phyloP scores from a whole-genome alignment of 2,113 vertebrate species.

The Thunnus maccoyii region DNA sequence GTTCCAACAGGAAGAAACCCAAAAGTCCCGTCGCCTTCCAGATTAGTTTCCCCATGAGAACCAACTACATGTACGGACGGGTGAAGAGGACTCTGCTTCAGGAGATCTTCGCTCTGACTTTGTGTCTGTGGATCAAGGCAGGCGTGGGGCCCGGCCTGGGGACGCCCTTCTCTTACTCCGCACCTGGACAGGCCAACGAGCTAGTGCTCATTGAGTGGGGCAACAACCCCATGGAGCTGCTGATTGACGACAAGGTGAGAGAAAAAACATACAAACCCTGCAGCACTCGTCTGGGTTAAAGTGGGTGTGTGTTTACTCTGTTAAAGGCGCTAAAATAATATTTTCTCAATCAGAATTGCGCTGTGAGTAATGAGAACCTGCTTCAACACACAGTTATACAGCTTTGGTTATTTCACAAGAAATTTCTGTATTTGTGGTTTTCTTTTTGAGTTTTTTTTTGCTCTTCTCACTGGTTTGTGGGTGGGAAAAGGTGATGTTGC shows the following conservation, averaged over 20 bases:
- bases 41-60: slow-evolving; percentile 86
- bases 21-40: slow-evolving; percentile 77
- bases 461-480: too few relatives aligned
- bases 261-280: neutral
- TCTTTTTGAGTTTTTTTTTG: too few relatives aligned
- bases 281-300: too few relatives aligned
- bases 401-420: too few relatives aligned
- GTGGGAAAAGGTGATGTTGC: too few relatives aligned
- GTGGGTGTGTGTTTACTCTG: too few relatives aligned
- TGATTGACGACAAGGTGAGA: slow-evolving; percentile 85
- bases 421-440: too few relatives aligned
- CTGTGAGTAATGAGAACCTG: too few relatives aligned
- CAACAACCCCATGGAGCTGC: slow-evolving; percentile 85
- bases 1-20: slow-evolving; percentile 61
- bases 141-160: slow-evolving; percentile 77
- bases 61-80: slow-evolving; percentile 86
- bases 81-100: slow-evolving; percentile 83
- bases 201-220: slow-evolving; percentile 88
- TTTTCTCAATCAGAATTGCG: too few relatives aligned
- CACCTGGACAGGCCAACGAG: slow-evolving; percentile 86
- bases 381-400: too few relatives aligned
- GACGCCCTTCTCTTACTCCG: slow-evolving; percentile 87
- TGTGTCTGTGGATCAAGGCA: slow-evolving; percentile 86
- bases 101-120: slow-evolving; percentile 85
- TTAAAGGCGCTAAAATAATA: too few relatives aligned